phyloP scores from a whole-genome alignment of 2,113 vertebrate genomes.

The Beaufortia kweichowensis region DNA sequence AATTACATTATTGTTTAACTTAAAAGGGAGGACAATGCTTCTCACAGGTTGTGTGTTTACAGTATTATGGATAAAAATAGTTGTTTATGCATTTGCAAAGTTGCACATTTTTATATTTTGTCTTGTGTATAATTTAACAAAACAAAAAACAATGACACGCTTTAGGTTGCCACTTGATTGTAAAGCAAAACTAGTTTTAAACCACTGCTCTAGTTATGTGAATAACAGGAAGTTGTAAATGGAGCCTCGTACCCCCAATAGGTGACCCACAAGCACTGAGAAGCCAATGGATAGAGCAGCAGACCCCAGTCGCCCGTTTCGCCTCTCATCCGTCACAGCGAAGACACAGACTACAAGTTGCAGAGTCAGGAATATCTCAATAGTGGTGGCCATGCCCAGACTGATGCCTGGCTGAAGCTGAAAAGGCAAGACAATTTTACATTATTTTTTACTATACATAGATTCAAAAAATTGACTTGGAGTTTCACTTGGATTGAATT shows the following conservation, averaged over 20 bases:
- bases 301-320: constrained; percentile 84
- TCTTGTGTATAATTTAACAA: too few relatives aligned
- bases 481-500: too few relatives aligned
- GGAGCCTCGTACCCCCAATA: constrained; percentile 86
- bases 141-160: too few relatives aligned
- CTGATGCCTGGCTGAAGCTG: constrained; percentile 89
- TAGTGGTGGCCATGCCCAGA: constrained; percentile 87
- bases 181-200: too few relatives aligned
- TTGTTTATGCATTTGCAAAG: too few relatives aligned
- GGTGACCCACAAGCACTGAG: constrained; percentile 90
- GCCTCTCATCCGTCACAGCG: constrained; percentile 87
- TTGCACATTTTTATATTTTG: neutral
- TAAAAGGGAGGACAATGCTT: too few relatives aligned
- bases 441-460: too few relatives aligned
- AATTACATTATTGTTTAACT: too few relatives aligned
- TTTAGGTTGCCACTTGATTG: too few relatives aligned
- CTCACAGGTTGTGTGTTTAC: too few relatives aligned
- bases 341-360: constrained; percentile 92
- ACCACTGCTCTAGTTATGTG: neutral
- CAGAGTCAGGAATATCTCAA: constrained; percentile 92
- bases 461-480: too few relatives aligned
- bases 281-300: constrained; percentile 89
- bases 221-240: neutral
- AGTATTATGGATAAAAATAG: too few relatives aligned
- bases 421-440: neutral